Percentiles rank a stretch among this genome's conserved stretches.
Conservation (phyloP, 1,140 invertebrate genomes). For the Forficula auricularia region DNA sequence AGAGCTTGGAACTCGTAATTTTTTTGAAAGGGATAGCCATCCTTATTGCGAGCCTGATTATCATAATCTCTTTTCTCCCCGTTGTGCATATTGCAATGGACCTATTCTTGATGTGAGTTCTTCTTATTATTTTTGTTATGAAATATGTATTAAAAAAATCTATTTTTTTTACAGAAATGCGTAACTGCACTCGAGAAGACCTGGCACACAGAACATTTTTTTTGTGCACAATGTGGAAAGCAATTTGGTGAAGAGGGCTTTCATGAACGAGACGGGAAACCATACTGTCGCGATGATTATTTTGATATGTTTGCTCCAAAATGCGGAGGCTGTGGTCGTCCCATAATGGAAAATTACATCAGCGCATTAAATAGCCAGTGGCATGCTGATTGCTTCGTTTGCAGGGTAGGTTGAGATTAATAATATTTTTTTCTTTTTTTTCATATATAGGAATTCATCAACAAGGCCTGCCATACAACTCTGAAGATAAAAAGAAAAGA, state of each 20-base stretch:
- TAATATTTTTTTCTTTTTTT: background rate
- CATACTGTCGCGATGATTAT: slow-evolving; percentile 89
- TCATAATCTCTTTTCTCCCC: slow-evolving; percentile 92
- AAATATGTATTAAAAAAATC: slow-evolving; percentile 8
- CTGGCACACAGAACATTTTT: slow-evolving; percentile 99
- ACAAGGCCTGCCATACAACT: background rate
- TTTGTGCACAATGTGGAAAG: slow-evolving; percentile 93
- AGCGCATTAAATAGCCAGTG: slow-evolving; percentile 93
- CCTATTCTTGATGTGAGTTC: slow-evolving; percentile 88
- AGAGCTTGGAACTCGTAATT: slow-evolving; percentile 91
- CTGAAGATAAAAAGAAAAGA: no score
- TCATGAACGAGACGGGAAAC: slow-evolving; percentile 84
- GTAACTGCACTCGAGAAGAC: slow-evolving; percentile 95
- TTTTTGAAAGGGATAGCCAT: slow-evolving; percentile 90
- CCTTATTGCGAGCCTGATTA: slow-evolving; percentile 98
- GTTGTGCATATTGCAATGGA: slow-evolving; percentile 95
- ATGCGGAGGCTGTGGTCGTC: slow-evolving; percentile 87
- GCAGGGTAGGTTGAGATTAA: slow-evolving; percentile 62
- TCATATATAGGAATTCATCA: background rate
- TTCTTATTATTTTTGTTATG: slow-evolving; percentile 5
- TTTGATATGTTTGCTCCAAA: slow-evolving; percentile 98
- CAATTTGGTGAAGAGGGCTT: slow-evolving; percentile 94
- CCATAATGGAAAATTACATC: slow-evolving; percentile 99
- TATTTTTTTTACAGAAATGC: slow-evolving; percentile 71
- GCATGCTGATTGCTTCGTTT: slow-evolving; percentile 99